Base-by-base conservation (phyloP, 2,113 vertebrate genomes). In the Hyla sarda region DNA sequence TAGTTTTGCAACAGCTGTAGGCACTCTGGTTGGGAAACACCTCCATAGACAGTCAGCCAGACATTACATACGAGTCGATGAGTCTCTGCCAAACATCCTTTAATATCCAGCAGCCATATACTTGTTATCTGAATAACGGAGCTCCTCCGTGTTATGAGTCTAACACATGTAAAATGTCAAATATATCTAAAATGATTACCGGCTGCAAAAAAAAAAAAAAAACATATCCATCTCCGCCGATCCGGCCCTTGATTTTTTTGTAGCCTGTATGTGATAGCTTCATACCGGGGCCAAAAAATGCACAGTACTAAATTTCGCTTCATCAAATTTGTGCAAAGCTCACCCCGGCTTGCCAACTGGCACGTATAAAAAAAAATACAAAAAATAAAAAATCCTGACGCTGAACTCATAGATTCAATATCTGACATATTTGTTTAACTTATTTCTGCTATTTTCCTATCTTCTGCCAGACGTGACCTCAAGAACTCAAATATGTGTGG, bases 311-410 rank as follows among this genome's bases (percentile, higher is more conserved):
- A 28, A 45, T 30, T 80, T 86, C 50, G 73, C 65, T 47, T 86
- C 65, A 48, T 41, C 48, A 58, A 86, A 85, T 77, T 58, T 32
- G 84, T 86, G 84, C 50, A 60, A 86, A 86, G 32, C 76, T 86
- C 75, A 86, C 65, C 25, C 34, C 9, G 11, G 41, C 76, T 48
- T 86, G 65, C 84, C 84, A 86, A 72, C 48, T 72, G 78, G 78
- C 78, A 65, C 23, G 23, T 0, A 62, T 45, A 25, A 25, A 41
- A 41, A 41, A 41, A 41, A 41, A 41, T 3, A 41, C 3, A 41
- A 8, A 41, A 79, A 52, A 78, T 47, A 72, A 19, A 72, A 45
- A n/a, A n/a, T n/a, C n/a, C 13, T 19, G 60, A 58, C 37, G 45
- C 28, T 52, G 50, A 84, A 67, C 62, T 81, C 67, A 86, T 60